Percentiles rank a stretch among this genome's conserved stretches.
Conservation (phyloP, 2,888 invertebrate species). For the Ischnus inquisitorius region DNA sequence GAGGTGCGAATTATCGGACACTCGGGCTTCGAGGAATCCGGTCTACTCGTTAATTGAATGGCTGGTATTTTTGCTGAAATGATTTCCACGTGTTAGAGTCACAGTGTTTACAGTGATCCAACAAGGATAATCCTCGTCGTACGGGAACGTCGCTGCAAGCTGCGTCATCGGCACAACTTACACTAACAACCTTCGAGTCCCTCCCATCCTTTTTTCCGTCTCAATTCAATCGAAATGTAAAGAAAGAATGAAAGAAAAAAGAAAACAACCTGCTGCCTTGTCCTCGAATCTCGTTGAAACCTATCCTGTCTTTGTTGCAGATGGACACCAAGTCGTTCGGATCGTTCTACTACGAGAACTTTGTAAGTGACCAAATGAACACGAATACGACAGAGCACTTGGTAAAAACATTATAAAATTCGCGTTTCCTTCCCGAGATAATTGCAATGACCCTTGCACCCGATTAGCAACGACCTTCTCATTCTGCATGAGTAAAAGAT, state of each 20-base stretch:
- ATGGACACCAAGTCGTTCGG: constrained; percentile 98
- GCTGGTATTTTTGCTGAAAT: constrained; percentile 78
- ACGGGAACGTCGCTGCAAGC: constrained; percentile 85
- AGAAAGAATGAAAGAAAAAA: constrained; percentile 68
- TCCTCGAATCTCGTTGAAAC: constrained; percentile 84
- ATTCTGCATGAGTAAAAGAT: neutral
- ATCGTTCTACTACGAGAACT: constrained; percentile 98
- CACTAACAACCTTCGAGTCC: constrained; percentile 67
- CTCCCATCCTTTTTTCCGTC: constrained; percentile 63
- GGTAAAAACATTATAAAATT: constrained; percentile 34
- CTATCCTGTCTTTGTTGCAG: constrained; percentile 89
- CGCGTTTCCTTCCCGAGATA: constrained; percentile 19
- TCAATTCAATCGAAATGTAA: constrained; percentile 61
- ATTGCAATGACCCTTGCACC: constrained; percentile 18
- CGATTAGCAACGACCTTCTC: neutral
- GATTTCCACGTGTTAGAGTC: constrained; percentile 74
- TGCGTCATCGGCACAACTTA: constrained; percentile 86
- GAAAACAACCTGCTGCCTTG: constrained; percentile 64
- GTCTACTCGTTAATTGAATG: constrained; percentile 70
- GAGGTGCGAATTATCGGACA: constrained; percentile 41
- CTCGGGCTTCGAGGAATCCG: constrained; percentile 37
- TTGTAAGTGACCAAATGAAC: constrained; percentile 90
- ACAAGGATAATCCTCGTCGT: constrained; percentile 83
- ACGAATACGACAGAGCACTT: constrained; percentile 45
- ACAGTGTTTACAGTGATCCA: constrained; percentile 83